Evolutionary conservation across 2,888 invertebrate species (phyloP).

Genomic region (Anaspis maculata): DNA sequence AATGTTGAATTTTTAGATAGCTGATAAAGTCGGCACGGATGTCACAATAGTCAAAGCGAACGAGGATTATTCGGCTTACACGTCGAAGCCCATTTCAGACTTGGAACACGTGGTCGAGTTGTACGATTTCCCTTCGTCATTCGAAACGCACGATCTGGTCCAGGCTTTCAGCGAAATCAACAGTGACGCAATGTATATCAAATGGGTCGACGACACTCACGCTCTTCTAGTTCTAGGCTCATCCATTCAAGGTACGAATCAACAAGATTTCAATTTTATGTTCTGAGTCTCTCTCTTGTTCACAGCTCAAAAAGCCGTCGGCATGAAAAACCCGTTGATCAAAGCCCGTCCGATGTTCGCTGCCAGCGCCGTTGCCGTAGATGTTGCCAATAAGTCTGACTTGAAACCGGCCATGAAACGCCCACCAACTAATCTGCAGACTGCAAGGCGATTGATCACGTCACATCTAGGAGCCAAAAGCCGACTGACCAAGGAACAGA

Average conservation of each 20-base stretch:
- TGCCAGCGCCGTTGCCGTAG: slow-evolving; percentile 30
- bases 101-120: slow-evolving; percentile 40
- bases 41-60: slow-evolving; percentile 30
- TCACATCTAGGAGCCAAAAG: slow-evolving; percentile 36
- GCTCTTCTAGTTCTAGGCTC: slow-evolving; percentile 38
- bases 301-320: slow-evolving; percentile 37
- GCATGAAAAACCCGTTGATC: slow-evolving; percentile 32
- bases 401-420: slow-evolving; percentile 40
- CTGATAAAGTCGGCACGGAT: slow-evolving; percentile 31
- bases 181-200: slow-evolving; percentile 37
- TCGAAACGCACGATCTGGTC: slow-evolving; percentile 38
- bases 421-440: slow-evolving; percentile 38
- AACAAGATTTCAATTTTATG: slow-evolving; percentile 16
- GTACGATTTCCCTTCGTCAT: slow-evolving; percentile 37
- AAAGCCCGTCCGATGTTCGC: slow-evolving; percentile 38
- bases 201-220: slow-evolving; percentile 41
- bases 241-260: slow-evolving; percentile 34
- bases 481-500: slow-evolving; percentile 33
- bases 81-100: slow-evolving; percentile 28
- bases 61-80: slow-evolving; percentile 32
- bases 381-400: slow-evolving; percentile 32
- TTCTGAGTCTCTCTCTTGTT: too few relatives aligned
- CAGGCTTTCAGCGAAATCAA: slow-evolving; percentile 36
- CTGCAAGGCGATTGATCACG: slow-evolving; percentile 38
- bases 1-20: slow-evolving; percentile 22